Conservation (phyloP, 2,113 vertebrate species). For the Lethenteron reissneri region DNA sequence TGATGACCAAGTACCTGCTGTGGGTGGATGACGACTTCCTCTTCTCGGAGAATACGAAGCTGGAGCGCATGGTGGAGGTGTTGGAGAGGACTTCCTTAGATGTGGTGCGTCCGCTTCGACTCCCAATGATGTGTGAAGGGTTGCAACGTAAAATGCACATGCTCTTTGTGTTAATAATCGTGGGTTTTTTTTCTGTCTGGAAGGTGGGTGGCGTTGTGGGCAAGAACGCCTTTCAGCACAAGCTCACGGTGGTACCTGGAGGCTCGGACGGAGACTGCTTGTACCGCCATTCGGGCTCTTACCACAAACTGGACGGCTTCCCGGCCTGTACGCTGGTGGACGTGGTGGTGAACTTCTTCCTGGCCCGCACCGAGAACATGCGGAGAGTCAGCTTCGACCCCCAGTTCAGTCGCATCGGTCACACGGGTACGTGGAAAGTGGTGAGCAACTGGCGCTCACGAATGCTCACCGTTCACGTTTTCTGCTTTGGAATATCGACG, state of each 20-base stretch:
- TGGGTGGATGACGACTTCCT: slow-evolving; percentile 42
- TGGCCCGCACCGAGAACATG: background rate
- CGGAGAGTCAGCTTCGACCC: background rate
- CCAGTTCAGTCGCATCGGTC: background rate
- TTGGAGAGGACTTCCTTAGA: slow-evolving; percentile 30
- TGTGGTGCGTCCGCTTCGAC: slow-evolving; percentile 21
- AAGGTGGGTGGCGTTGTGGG: slow-evolving; percentile 25
- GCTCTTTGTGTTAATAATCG: too few relatives aligned
- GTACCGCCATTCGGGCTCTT: background rate
- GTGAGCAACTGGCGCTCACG: too few relatives aligned
- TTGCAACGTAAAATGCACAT: too few relatives aligned
- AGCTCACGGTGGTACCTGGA: slow-evolving; percentile 14
- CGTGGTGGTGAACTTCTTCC: background rate
- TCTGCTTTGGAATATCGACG: too few relatives aligned
- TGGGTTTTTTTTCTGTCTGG: too few relatives aligned
- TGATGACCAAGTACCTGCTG: slow-evolving; percentile 36
- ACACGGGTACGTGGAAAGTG: background rate
- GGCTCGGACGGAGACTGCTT: background rate
- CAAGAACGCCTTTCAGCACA: slow-evolving; percentile 21
- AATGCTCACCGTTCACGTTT: too few relatives aligned
- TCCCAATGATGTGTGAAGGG: too few relatives aligned
- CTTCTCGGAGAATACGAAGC: slow-evolving; percentile 24
- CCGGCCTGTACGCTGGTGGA: background rate
- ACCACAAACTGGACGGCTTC: background rate
- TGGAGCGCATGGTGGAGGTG: slow-evolving; percentile 33